Evolutionary conservation across 2,113 vertebrate genomes (phyloP).

Genomic region (Gulo gulo): DNA sequence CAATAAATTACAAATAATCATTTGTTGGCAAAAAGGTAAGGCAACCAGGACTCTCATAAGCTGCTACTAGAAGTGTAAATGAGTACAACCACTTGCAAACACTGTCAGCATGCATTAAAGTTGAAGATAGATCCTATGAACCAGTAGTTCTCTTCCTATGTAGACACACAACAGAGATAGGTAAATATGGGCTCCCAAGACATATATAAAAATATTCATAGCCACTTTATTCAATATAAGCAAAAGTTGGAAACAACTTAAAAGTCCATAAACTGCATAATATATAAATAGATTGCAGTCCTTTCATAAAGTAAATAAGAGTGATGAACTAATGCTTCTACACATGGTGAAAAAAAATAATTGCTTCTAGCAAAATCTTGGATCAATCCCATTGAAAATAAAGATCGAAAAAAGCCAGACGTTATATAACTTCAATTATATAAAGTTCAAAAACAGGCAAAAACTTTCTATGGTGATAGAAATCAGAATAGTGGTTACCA

Average conservation of each 20-base stretch:
- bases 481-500: not conserved
- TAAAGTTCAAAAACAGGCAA: not conserved
- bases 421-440: not conserved
- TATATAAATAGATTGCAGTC: not conserved
- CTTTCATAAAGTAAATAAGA: not conserved
- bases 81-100: not conserved
- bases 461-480: not conserved
- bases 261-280: not conserved
- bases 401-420: not conserved
- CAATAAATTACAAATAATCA: not conserved
- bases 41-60: not conserved
- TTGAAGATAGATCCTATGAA: not conserved
- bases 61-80: not conserved
- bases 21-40: not conserved
- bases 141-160: not conserved
- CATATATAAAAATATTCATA: not conserved
- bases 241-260: not conserved
- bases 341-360: not conserved
- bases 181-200: not conserved
- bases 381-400: not conserved
- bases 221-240: not conserved
- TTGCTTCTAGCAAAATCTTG: not conserved
- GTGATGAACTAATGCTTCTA: not conserved
- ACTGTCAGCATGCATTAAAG: not conserved
- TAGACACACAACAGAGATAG: not conserved